Evolutionary conservation across 2,113 vertebrate genomes (phyloP), one percentile per base, ranked within the genome.

Genomic region (Nothocercus julius): DNA sequence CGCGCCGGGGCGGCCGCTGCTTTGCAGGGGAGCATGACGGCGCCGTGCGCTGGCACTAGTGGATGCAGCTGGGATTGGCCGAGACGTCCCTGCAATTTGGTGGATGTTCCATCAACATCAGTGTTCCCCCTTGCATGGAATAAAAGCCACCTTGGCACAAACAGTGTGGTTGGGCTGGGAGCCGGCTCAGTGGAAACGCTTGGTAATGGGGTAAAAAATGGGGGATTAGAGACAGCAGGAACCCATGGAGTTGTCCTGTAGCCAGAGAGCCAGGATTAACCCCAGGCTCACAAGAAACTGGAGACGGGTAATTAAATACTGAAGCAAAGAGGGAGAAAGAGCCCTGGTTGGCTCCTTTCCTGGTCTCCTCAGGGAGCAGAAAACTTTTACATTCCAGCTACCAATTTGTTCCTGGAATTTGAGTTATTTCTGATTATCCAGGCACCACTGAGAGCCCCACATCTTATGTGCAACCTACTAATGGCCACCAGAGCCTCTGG

Each of bases 111-210:
- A 4, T 20, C 40, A 15, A 15, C 3, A 3, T 20, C 45, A 9
- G 13, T 2, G 49, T 30, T 42, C 24, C n/a, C 21, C 67, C 78
- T 7, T 24, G 12, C 7, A 28, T 2, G 51, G 8, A 51, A 25
- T 1, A 14, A 68, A 19, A 59, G 58, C 2, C 2, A 12, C 17
- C 9, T 67, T 42, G 5, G 3, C 3, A 0, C 0, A 9, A 75
- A 1, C 1, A 9, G 58, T 1, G 80, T 3, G 47, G 27, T 6
- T 11, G 9, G 38, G 80, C 0, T 20, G 67, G 76, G 7, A 14
- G 64, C 2, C 2, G 28, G 36, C 47, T 3, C n/a, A 1, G 5
- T 1, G 69, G 88, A 67, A 53, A 13, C 0, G 3, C 51, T 44
- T 47, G 25, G 45, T 51, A 51, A 72, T 38, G 69, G 49, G 47